These are phyloP conservation scores for Macaria liturata DNA, from an alignment of 2,888 invertebrate genomes.

Conservation along the genomic window DNA sequence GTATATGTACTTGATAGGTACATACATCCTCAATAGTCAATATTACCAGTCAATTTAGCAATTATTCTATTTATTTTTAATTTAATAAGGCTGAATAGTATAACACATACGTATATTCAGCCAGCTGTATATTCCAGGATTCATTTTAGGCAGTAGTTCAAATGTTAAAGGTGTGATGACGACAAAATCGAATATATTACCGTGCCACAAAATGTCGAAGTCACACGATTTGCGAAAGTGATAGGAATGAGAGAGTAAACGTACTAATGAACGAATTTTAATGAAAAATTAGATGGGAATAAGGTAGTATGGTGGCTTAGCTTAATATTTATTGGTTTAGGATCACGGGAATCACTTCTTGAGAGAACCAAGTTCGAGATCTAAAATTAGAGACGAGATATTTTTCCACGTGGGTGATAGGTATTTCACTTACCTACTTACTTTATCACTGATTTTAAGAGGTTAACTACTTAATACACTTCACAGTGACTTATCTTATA, in stretches of 20 bases:
- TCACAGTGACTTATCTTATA: too few relatives aligned
- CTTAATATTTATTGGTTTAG: conserved; percentile 40
- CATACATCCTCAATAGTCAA: too few relatives aligned
- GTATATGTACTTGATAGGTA: too few relatives aligned
- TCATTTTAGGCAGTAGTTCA: background rate
- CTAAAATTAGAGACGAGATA: conserved; percentile 80
- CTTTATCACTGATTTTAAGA: conserved; percentile 59
- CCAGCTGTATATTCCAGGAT: too few relatives aligned
- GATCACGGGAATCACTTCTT: conserved; percentile 60
- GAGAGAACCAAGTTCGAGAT: conserved; percentile 72
- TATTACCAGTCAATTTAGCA: too few relatives aligned
- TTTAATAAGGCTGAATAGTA: too few relatives aligned
- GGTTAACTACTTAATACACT: conserved; percentile 56
- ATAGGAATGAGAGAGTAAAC: background rate
- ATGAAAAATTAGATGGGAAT: too few relatives aligned
- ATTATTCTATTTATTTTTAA: too few relatives aligned
- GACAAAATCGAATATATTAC: conserved; percentile 17
- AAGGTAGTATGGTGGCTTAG: too few relatives aligned
- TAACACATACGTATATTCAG: too few relatives aligned
- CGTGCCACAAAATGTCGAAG: conserved; percentile 17
- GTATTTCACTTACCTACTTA: conserved; percentile 67
- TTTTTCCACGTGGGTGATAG: conserved; percentile 82
- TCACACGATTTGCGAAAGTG: conserved; percentile 12
- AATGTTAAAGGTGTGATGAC: conserved; percentile 15
- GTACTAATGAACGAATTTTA: background rate